Evolutionary conservation across 2,888 invertebrate genomes (phyloP).

Genomic region (Chaetoderma sp.): DNA sequence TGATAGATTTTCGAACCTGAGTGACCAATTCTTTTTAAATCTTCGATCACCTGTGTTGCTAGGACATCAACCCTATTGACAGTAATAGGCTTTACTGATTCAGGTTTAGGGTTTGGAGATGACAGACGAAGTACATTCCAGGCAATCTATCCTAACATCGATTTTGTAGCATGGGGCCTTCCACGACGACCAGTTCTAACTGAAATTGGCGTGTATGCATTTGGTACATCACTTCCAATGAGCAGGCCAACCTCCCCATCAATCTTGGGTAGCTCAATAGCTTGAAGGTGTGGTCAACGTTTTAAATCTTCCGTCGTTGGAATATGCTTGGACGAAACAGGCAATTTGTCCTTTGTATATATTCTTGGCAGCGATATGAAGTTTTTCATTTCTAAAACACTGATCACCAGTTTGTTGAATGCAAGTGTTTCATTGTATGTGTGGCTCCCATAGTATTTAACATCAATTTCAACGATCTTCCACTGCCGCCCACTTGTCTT

Average conservation of each 20-base stretch:
- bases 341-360: slow-evolving; percentile 26
- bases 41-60: not conserved
- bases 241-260: slow-evolving; percentile 14
- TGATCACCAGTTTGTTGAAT: not conserved
- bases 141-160: slow-evolving; percentile 23
- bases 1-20: slow-evolving; percentile 14
- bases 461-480: not conserved
- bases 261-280: slow-evolving; percentile 22
- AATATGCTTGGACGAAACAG: slow-evolving; percentile 22
- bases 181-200: slow-evolving; percentile 14
- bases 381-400: slow-evolving; percentile 4
- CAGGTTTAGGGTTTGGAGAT: not conserved
- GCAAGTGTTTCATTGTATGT: not conserved
- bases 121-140: slow-evolving; percentile 22
- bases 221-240: slow-evolving; percentile 21
- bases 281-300: slow-evolving; percentile 26
- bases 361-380: slow-evolving; percentile 20
- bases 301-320: slow-evolving; percentile 18
- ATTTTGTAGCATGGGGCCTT: slow-evolving; percentile 23
- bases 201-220: slow-evolving; percentile 25
- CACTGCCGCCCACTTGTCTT: not conserved
- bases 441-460: not conserved
- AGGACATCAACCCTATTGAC: not conserved
- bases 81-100: not conserved
- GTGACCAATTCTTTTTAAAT: not conserved